These are phyloP conservation scores for Odobenus rosmarus DNA, from an alignment of 2,113 vertebrate genomes.

Conservation along the genomic window DNA sequence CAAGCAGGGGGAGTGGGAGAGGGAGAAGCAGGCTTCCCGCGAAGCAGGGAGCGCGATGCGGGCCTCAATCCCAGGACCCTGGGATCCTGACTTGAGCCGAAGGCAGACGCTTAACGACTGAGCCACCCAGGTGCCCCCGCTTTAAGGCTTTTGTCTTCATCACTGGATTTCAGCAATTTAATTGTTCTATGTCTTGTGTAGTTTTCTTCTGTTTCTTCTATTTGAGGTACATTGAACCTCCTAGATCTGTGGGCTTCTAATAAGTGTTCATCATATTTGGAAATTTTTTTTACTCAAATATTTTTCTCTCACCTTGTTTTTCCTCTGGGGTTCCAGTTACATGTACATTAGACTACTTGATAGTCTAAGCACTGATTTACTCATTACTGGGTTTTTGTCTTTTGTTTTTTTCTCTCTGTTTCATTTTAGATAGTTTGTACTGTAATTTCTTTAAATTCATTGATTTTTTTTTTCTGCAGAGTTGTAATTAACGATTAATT, in stretches of 20 bases:
- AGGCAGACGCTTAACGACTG: too few species aligned
- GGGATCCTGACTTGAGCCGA: too few species aligned
- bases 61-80: too few species aligned
- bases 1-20: too few species aligned
- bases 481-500: neutral
- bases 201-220: neutral
- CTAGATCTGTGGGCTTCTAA: neutral
- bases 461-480: neutral
- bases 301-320: neutral
- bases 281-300: neutral
- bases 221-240: neutral
- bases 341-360: neutral
- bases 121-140: neutral
- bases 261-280: neutral
- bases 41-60: too few species aligned
- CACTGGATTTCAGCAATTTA: neutral
- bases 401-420: neutral
- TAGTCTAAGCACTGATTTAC: neutral
- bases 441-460: neutral
- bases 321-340: neutral
- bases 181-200: neutral
- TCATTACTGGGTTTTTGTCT: neutral
- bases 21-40: too few species aligned
- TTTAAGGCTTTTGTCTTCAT: constrained; percentile 35
- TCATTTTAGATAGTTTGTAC: neutral